Percentiles rank a stretch among this genome's conserved stretches.
These are phyloP conservation scores for Xerus rutilus DNA, from an alignment of 2,797 vertebrate species.

Conservation along the genomic window DNA sequence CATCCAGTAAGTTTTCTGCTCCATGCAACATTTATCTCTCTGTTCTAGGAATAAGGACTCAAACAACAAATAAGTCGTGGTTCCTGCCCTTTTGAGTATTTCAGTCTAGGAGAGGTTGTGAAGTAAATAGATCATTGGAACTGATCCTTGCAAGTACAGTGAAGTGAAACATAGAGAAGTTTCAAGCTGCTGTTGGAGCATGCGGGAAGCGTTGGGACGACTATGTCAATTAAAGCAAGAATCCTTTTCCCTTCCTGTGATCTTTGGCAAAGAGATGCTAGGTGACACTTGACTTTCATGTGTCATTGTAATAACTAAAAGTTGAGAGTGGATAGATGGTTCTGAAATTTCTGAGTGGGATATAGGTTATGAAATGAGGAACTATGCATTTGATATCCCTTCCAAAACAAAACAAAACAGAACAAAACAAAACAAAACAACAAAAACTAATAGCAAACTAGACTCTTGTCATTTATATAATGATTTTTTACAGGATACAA, in stretches of 20 bases:
- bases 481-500: slow-evolving; percentile 14
- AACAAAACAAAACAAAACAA: background rate
- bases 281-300: background rate
- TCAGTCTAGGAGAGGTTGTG: background rate
- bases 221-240: background rate
- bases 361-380: background rate
- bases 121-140: background rate
- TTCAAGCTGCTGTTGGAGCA: background rate
- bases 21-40: background rate
- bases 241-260: background rate
- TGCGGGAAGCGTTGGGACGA: background rate
- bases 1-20: background rate
- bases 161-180: background rate
- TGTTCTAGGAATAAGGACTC: background rate
- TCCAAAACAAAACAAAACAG: background rate
- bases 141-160: background rate
- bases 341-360: slow-evolving; percentile 14
- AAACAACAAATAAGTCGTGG: background rate
- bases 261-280: background rate
- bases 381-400: background rate
- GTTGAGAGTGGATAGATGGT: background rate
- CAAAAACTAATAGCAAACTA: background rate
- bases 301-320: background rate
- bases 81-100: background rate
- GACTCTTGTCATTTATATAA: background rate